phyloP scores from a whole-genome alignment of 1,140 invertebrate species.

The Phortica variegata region DNA sequence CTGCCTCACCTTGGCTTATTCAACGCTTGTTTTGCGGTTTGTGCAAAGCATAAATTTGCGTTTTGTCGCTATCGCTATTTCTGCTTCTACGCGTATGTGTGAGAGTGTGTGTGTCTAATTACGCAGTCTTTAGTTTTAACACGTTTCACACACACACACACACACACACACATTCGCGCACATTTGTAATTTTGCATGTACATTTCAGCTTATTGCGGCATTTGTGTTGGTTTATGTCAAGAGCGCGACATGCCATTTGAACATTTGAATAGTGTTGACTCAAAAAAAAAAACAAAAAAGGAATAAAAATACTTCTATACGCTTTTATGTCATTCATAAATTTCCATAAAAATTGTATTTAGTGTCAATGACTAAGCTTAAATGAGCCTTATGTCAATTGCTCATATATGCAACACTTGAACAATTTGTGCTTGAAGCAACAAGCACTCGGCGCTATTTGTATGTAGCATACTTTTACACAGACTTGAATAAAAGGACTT shows the following conservation, averaged over 20 bases:
- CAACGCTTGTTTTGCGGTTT: slow-evolving; percentile 24
- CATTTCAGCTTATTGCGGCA: too few species aligned
- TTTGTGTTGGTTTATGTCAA: too few species aligned
- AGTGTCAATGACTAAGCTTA: too few species aligned
- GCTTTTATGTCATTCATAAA: too few species aligned
- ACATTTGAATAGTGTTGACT: too few species aligned
- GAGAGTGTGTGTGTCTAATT: slow-evolving; percentile 39
- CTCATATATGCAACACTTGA: slow-evolving; percentile 5
- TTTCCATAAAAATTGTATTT: too few species aligned
- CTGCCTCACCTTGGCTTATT: too few species aligned
- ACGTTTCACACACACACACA: slow-evolving; percentile 41
- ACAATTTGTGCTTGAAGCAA: slow-evolving; percentile 7
- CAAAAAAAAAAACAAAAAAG: too few species aligned
- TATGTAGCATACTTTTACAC: too few species aligned
- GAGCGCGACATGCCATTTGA: too few species aligned
- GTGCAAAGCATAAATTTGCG: slow-evolving; percentile 45
- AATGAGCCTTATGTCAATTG: slow-evolving; percentile 8
- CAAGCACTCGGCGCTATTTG: too few species aligned
- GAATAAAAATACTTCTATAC: too few species aligned
- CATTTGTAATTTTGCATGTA: neutral
- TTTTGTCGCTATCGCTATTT: slow-evolving; percentile 13
- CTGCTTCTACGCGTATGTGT: slow-evolving; percentile 3
- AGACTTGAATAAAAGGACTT: neutral
- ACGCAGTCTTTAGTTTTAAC: slow-evolving; percentile 47
- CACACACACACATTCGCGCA: slow-evolving; percentile 32